phyloP scores from a whole-genome alignment of 2,888 invertebrate species.

The Drosophila dives region DNA sequence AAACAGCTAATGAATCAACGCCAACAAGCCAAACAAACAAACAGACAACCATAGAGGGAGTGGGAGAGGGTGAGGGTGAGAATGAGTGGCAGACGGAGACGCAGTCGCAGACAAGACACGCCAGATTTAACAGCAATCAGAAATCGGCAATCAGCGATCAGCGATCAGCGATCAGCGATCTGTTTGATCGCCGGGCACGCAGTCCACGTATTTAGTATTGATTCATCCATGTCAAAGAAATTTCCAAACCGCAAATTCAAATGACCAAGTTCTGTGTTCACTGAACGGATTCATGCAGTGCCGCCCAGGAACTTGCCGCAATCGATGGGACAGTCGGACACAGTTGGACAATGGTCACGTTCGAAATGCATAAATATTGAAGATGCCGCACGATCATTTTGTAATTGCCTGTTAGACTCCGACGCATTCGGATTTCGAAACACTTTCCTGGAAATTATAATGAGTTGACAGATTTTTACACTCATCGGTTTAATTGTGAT shows the following conservation, averaged over 20 bases:
- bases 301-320: slow-evolving; percentile 78
- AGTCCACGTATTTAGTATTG: slow-evolving; percentile 38
- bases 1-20: slow-evolving; percentile 66
- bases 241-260: slow-evolving; percentile 37
- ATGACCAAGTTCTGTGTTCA: slow-evolving; percentile 23
- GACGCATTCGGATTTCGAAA: slow-evolving; percentile 30
- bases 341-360: slow-evolving; percentile 59
- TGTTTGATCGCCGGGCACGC: slow-evolving; percentile 29
- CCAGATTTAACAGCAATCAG: slow-evolving; percentile 56
- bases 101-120: slow-evolving; percentile 50
- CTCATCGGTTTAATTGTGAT: neutral
- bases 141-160: slow-evolving; percentile 17
- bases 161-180: neutral
- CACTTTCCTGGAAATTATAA: slow-evolving; percentile 50
- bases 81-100: slow-evolving; percentile 42
- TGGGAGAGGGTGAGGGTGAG: slow-evolving; percentile 1
- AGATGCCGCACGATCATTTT: slow-evolving; percentile 36
- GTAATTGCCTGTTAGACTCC: slow-evolving; percentile 50
- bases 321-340: slow-evolving; percentile 22
- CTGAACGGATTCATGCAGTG: slow-evolving; percentile 13
- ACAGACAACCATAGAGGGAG: neutral
- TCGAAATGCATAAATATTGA: slow-evolving; percentile 58
- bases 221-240: slow-evolving; percentile 49
- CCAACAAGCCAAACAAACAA: slow-evolving; percentile 44
- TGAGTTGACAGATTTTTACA: slow-evolving; percentile 37